Evolutionary conservation across 2,113 vertebrate genomes (phyloP), one percentile per base, ranked within the genome.

Genomic region (Pholis gunnellus): DNA sequence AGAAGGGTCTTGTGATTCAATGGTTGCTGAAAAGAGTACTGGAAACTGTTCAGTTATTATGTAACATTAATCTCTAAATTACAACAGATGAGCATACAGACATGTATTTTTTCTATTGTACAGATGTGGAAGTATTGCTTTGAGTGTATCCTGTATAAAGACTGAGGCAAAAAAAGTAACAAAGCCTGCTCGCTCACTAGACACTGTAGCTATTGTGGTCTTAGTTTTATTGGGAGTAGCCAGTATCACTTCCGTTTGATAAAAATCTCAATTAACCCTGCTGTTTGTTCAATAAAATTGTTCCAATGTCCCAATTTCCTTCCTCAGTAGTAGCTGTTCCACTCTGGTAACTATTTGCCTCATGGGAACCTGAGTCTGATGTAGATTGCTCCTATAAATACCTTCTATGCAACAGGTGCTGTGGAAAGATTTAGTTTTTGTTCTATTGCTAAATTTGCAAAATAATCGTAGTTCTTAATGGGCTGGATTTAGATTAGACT

Each of bases 191-290:
- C 22, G 44, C 25, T 44, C 46, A 38, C 25, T 13, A 25, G 13
- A 48, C 63, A 82, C 77, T 78, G 69, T 57, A n/a, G 42, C 73
- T 77, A 68, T 83, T 90, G 85, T 89, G 46, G 22, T 48, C 67
- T 73, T 72, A 40, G 78, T 69, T 93, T 85, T 82, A 91, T 82
- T 84, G 87, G 83, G 86, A 87, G 89, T 91, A 71, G 64, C 70
- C 86, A 54, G 78, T 76, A 79, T 89, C 64, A 71, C 85, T 92
- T 91, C 87, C 86, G 84, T 78, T 78, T 56, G 85, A 88, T 85
- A 78, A 77, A 6, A 54, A 88, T 89, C 85, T 76, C 3, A 25
- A 89, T 85, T 80, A 83, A 71, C 70, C 27, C 63, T 48, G 65
- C 31, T 87, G 71, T 88, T 89, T 84, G 50, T 85, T 87, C 76